These are phyloP conservation scores for Macaca mulatta DNA, from an alignment of 2,113 vertebrate species.

Conservation along the genomic window DNA sequence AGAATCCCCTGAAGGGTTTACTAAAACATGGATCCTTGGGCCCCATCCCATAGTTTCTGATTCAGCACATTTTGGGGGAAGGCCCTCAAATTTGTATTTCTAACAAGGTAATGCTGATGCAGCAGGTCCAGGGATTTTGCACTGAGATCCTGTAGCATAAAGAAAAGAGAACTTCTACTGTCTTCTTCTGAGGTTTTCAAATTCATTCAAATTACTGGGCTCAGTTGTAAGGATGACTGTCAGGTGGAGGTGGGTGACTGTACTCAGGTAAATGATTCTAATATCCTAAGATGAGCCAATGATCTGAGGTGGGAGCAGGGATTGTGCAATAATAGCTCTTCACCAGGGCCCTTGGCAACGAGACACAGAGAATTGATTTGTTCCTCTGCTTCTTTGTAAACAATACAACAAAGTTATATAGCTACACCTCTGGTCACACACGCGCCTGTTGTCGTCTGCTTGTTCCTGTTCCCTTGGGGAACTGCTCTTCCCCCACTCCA, in stretches of 20 bases:
- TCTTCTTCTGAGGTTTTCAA: background rate
- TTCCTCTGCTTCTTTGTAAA: background rate
- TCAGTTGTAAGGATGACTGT: background rate
- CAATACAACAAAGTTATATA: background rate
- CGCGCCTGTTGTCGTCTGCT: background rate
- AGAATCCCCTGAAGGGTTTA: background rate
- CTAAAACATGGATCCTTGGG: background rate
- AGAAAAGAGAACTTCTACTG: background rate
- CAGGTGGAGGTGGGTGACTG: background rate
- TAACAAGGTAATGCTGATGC: background rate
- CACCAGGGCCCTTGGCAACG: background rate
- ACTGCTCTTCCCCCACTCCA: background rate
- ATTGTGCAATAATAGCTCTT: background rate
- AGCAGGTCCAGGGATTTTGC: background rate
- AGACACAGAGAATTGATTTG: background rate
- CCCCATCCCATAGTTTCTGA: background rate
- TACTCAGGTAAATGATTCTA: background rate
- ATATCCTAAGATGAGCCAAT: background rate
- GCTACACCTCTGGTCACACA: background rate
- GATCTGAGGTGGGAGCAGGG: background rate
- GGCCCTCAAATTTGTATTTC: background rate
- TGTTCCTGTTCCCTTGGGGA: background rate
- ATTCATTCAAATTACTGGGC: background rate
- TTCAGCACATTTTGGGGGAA: background rate
- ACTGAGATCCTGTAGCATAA: background rate